Conservation (phyloP, 2,888 invertebrate genomes). For the Tiliacea citrago region DNA sequence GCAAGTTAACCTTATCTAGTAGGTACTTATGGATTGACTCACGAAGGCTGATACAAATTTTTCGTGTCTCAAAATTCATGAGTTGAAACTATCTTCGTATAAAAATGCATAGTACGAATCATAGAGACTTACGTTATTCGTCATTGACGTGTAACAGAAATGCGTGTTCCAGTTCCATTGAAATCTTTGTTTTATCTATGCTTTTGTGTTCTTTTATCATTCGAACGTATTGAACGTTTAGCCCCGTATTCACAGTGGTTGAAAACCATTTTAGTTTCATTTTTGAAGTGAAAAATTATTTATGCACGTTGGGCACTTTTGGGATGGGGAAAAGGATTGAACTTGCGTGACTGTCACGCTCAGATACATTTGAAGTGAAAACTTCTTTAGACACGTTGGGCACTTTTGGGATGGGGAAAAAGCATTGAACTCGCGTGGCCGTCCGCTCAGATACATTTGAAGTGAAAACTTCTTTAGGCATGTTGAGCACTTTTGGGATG, state of each 20-base stretch:
- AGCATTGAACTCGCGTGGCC: too few species aligned
- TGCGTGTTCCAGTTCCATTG: constrained; percentile 31
- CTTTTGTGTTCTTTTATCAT: constrained; percentile 28
- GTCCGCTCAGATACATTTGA: too few species aligned
- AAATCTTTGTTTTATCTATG: constrained; percentile 19
- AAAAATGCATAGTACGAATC: constrained; percentile 17
- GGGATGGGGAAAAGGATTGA: too few species aligned
- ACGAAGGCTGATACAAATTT: constrained; percentile 4
- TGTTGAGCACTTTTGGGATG: too few species aligned
- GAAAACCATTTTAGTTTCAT: neutral
- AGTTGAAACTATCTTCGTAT: neutral
- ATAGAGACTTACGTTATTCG: neutral
- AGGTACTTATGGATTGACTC: neutral
- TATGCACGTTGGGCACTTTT: too few species aligned
- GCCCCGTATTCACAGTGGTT: neutral
- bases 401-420: too few species aligned
- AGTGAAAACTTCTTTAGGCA: too few species aligned
- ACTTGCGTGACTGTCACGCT: too few species aligned
- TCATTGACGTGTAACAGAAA: constrained; percentile 21
- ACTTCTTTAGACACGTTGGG: too few species aligned
- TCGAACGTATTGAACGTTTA: neutral
- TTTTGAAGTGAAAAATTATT: neutral
- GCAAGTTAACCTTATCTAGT: neutral
- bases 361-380: too few species aligned
- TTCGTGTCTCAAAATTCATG: neutral